Base-by-base conservation (phyloP, 1,140 invertebrate species). In the Anastrepha ludens region DNA sequence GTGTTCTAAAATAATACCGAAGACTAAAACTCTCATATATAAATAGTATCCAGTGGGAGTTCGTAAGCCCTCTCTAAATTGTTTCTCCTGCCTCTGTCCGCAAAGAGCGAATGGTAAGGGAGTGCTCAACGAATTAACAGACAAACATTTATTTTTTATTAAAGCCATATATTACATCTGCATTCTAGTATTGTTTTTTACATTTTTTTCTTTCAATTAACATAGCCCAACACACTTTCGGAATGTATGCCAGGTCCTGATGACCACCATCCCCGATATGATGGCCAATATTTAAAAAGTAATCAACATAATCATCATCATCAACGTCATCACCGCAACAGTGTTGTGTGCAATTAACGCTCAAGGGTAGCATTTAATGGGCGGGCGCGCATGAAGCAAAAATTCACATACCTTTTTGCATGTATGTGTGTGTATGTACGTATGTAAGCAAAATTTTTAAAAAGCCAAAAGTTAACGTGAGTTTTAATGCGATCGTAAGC, bases 261-360 rank as follows among this genome's bases (percentile, higher is more conserved):
- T 58, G 74, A 29, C 47, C 74, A 81, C 7, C 44, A 81, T 55
- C 7, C 3, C 3, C 6, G 67, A 8, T n/a, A 81, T 58, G 50
- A 81, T 58, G 47, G 44, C 0, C 74, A 58, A 81, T n/a, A 81
- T 81, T 81, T 81, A 81, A 81, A 81, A 7, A 81, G 47, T 81
- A 41, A 81, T 81, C 47, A 81, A 55, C 47, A 74, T 74, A 74
- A 74, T 74, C 67, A n/a, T 17, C 44, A 41, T 47, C 67, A 74
- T 74, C 67, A 47, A 47, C 41, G 67, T 74, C 67, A 81, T 81
- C 74, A 81, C 47, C 74, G 44, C 47, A 20, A 47, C 74, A 1
- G n/a, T 11, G 74, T 29, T 17, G 74, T 55, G 50, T 55, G 11
- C 29, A 55, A 81, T 81, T 55, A 81, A 81, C 47, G 13, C n/a